Evolutionary conservation across 2,113 vertebrate species (phyloP).

Genomic region (Electrona antarctica): DNA sequence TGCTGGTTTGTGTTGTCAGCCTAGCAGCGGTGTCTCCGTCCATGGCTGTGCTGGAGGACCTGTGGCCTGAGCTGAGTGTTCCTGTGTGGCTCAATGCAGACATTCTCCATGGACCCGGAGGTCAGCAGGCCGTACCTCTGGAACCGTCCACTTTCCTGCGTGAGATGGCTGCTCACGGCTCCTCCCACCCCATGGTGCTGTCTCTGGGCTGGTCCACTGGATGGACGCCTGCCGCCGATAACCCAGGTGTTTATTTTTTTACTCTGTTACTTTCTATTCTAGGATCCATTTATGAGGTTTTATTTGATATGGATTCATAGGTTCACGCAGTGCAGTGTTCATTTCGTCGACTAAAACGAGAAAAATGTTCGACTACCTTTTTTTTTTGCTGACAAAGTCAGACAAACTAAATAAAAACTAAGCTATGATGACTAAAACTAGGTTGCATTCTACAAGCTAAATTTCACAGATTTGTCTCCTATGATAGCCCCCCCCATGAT

Average conservation of each 20-base stretch:
- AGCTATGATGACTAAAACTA: too few relatives aligned
- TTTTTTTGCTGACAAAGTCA: too few relatives aligned
- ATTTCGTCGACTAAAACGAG: too few relatives aligned
- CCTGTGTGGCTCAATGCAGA: slow-evolving; percentile 93
- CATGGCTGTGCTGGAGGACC: slow-evolving; percentile 75
- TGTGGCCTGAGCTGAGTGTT: slow-evolving; percentile 54
- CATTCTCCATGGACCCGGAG: slow-evolving; percentile 85
- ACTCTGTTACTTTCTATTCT: too few relatives aligned
- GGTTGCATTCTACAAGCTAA: too few relatives aligned
- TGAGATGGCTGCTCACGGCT: slow-evolving; percentile 67
- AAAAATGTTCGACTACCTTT: too few relatives aligned
- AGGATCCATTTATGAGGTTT: too few relatives aligned
- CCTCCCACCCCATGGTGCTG: slow-evolving; percentile 76
- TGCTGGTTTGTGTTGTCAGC: slow-evolving; percentile 62
- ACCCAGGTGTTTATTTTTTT: slow-evolving; percentile 74
- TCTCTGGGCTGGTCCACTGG: slow-evolving; percentile 92
- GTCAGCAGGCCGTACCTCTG: slow-evolving; percentile 61
- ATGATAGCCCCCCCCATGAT: too few relatives aligned
- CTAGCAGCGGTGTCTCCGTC: slow-evolving; percentile 82
- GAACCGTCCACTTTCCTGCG: slow-evolving; percentile 79
- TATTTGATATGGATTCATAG: too few relatives aligned
- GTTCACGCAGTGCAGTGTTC: too few relatives aligned
- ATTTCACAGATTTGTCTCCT: too few relatives aligned
- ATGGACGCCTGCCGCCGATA: slow-evolving; percentile 77
- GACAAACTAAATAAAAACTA: too few relatives aligned